Conservation (phyloP, 2,113 vertebrate species). For the Uropsilus gracilis region DNA sequence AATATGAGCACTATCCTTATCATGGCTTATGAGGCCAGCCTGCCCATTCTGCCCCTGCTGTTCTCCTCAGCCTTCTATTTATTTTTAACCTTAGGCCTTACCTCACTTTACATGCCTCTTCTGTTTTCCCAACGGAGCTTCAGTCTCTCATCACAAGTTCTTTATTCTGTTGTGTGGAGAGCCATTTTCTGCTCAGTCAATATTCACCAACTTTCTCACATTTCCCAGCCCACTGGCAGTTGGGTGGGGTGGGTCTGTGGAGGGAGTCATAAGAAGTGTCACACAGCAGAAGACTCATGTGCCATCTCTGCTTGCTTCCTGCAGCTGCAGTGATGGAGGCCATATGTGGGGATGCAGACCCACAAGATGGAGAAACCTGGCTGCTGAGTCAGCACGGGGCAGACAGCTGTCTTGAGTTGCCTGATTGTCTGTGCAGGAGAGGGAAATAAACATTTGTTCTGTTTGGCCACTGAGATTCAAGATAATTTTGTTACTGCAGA, state of each 20-base stretch:
- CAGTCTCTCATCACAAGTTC: neutral
- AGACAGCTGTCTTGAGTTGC: neutral
- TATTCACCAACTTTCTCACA: neutral
- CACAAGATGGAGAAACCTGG: neutral
- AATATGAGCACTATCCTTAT: neutral
- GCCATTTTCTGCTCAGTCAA: neutral
- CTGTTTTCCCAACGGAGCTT: neutral
- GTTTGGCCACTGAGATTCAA: neutral
- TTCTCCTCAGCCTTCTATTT: neutral
- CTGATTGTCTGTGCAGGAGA: neutral
- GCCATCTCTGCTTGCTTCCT: neutral
- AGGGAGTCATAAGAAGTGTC: neutral
- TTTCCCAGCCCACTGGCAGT: neutral
- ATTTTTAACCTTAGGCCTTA: neutral
- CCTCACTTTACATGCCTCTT: neutral
- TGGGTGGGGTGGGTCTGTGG: neutral
- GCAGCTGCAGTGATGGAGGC: neutral
- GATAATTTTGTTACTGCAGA: constrained; percentile 25
- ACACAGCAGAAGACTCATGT: neutral
- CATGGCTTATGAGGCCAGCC: neutral
- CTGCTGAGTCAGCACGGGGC: neutral
- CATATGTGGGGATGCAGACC: neutral
- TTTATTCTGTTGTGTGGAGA: neutral
- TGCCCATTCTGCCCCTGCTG: neutral
- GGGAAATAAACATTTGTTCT: neutral